Evolutionary conservation across 1,140 invertebrate genomes (phyloP).

Genomic region (Penaeus indicus): DNA sequence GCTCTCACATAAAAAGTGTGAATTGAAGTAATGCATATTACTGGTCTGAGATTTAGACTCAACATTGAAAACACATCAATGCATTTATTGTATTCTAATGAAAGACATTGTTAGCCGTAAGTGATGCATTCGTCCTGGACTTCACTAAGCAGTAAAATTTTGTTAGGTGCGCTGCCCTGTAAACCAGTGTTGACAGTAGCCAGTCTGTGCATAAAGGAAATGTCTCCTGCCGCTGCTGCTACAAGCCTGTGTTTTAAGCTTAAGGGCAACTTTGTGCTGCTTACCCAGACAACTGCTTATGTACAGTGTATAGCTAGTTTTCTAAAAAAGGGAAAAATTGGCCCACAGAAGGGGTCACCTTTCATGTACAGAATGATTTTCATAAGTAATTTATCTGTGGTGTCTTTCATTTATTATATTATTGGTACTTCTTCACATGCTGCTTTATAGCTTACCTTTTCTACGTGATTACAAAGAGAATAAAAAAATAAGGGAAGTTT

Average conservation of each 20-base stretch:
- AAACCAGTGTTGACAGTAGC: slow-evolving; percentile 32
- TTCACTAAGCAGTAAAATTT: slow-evolving; percentile 30
- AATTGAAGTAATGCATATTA: slow-evolving; percentile 7
- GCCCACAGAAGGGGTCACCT: slow-evolving; percentile 1
- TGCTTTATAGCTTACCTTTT: slow-evolving; percentile 56
- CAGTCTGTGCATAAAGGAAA: slow-evolving; percentile 13
- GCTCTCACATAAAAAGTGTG: too few relatives aligned
- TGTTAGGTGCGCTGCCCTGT: slow-evolving; percentile 5
- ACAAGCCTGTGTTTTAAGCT: slow-evolving; percentile 29
- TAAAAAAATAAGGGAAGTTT: not conserved
- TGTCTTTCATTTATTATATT: slow-evolving; percentile 61
- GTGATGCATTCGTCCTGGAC: slow-evolving; percentile 53
- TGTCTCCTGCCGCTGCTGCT: slow-evolving; percentile 22
- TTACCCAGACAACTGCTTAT: slow-evolving; percentile 51
- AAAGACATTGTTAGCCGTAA: slow-evolving; percentile 60
- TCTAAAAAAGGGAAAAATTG: slow-evolving; percentile 24
- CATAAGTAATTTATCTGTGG: slow-evolving; percentile 46
- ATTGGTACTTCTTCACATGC: slow-evolving; percentile 52
- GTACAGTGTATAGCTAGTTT: slow-evolving; percentile 57
- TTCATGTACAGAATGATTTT: slow-evolving; percentile 60
- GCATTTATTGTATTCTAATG: slow-evolving; percentile 58
- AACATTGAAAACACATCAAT: slow-evolving; percentile 57
- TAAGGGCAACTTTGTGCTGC: slow-evolving; percentile 34
- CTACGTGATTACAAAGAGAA: slow-evolving; percentile 40
- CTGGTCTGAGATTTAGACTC: slow-evolving; percentile 22